Evolutionary conservation across 2,113 vertebrate species (phyloP).

Genomic region (Psettodes erumei): DNA sequence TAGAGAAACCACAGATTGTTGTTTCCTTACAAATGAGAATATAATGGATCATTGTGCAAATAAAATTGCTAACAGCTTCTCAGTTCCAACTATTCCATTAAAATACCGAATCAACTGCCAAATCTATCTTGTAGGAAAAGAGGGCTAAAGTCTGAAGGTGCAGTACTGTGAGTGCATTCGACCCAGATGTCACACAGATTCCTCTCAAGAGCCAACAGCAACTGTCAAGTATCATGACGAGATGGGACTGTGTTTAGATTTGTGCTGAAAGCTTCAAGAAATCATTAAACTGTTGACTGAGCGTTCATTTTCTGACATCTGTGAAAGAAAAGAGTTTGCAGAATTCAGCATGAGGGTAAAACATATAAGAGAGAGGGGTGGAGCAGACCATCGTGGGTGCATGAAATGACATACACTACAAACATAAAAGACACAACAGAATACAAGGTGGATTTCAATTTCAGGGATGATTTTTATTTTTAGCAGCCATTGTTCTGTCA

Average conservation of each 20-base stretch:
- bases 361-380: not conserved
- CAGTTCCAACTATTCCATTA: not conserved
- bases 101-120: not conserved
- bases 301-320: not conserved
- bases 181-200: not conserved
- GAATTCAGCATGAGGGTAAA: not conserved
- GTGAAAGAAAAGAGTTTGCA: not conserved
- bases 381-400: not conserved
- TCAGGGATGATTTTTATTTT: not conserved
- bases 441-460: not conserved
- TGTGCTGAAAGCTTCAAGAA: not conserved
- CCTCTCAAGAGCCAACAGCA: not conserved
- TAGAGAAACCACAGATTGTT: not conserved
- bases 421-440: not conserved
- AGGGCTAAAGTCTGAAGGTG: not conserved
- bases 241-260: not conserved
- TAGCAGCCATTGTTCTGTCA: slow-evolving; percentile 4
- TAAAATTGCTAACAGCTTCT: not conserved
- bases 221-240: not conserved
- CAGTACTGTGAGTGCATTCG: not conserved
- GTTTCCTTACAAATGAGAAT: not conserved
- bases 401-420: not conserved
- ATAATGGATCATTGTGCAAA: not conserved
- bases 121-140: not conserved
- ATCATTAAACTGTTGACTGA: not conserved